Percentiles rank a stretch among this genome's conserved stretches.
Evolutionary conservation across 2,797 vertebrate genomes (phyloP).

Genomic region (Poeciliopsis paucimaculata): DNA sequence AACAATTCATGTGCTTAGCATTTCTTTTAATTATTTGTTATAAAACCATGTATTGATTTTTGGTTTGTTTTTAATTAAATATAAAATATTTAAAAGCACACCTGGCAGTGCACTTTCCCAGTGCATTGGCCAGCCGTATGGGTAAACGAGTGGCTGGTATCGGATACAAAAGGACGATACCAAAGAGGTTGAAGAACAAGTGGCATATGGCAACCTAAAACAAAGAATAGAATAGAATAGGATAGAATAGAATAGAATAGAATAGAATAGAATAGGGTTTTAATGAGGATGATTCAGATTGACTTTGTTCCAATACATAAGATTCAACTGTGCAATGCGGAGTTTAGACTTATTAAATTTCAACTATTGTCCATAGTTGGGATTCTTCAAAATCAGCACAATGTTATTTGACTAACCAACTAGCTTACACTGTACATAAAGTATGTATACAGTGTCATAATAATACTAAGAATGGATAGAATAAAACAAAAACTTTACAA

Average conservation of each 20-base stretch:
- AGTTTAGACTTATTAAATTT: not conserved
- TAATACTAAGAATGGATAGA: no score
- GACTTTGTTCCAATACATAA: not conserved
- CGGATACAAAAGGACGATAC: slow-evolving; percentile 64
- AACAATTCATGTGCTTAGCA: not conserved
- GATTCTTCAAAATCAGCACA: not conserved
- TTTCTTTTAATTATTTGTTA: not conserved
- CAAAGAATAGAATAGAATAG: not conserved
- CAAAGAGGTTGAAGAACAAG: slow-evolving; percentile 61
- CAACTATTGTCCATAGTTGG: not conserved
- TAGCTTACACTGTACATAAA: no score
- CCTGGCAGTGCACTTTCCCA: slow-evolving; percentile 50
- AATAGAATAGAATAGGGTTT: not conserved
- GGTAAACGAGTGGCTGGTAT: slow-evolving; percentile 54
- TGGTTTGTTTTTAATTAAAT: not conserved
- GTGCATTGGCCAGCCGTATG: slow-evolving; percentile 54
- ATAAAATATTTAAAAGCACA: not conserved
- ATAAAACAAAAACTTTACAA: no score
- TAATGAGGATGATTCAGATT: not conserved
- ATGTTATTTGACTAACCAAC: no score
- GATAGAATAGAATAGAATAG: not conserved
- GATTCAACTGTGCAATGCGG: not conserved
- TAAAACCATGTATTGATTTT: not conserved
- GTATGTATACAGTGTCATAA: no score
- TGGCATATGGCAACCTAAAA: slow-evolving; percentile 62